These are phyloP conservation scores for Volucella zonaria DNA, from an alignment of 2,888 invertebrate species.

Conservation along the genomic window DNA sequence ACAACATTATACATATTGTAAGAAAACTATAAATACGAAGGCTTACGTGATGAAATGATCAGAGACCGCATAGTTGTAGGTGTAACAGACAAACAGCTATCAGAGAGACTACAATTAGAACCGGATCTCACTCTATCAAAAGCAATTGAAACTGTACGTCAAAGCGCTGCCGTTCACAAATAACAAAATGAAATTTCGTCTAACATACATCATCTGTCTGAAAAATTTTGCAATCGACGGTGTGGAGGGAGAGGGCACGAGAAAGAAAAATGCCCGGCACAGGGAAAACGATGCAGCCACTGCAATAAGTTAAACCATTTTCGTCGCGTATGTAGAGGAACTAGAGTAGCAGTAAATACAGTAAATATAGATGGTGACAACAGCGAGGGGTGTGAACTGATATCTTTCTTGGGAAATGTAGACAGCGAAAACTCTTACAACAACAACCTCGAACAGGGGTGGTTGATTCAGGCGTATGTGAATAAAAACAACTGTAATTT, in stretches of 20 bases:
- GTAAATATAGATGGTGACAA: slow-evolving; percentile 18
- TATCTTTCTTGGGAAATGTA: slow-evolving; percentile 16
- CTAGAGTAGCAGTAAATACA: slow-evolving; percentile 8
- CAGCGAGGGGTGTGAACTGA: too few species aligned
- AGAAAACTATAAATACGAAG: slow-evolving; percentile 28
- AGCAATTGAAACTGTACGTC: slow-evolving; percentile 21
- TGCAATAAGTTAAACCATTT: slow-evolving; percentile 29
- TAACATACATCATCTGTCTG: slow-evolving; percentile 10
- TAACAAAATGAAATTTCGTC: slow-evolving; percentile 23
- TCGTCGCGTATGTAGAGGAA: slow-evolving; percentile 9
- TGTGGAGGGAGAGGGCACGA: slow-evolving; percentile 9
- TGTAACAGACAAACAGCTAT: slow-evolving; percentile 10
- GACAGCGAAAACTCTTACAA: neutral
- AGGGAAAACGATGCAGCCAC: slow-evolving; percentile 8
- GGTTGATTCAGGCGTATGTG: slow-evolving; percentile 8
- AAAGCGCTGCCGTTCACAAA: slow-evolving; percentile 24
- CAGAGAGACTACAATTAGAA: slow-evolving; percentile 19
- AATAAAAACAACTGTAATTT: slow-evolving; percentile 20
- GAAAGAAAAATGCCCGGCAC: slow-evolving; percentile 17
- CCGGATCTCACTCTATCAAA: slow-evolving; percentile 19
- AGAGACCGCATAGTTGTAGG: slow-evolving; percentile 25
- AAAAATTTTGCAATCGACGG: slow-evolving; percentile 16
- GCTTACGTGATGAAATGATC: slow-evolving; percentile 32
- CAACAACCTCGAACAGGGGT: slow-evolving; percentile 8
- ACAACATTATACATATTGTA: slow-evolving; percentile 23